These are phyloP conservation scores for Onychomys arenicola DNA, from an alignment of 2,797 vertebrate species.

Conservation along the genomic window DNA sequence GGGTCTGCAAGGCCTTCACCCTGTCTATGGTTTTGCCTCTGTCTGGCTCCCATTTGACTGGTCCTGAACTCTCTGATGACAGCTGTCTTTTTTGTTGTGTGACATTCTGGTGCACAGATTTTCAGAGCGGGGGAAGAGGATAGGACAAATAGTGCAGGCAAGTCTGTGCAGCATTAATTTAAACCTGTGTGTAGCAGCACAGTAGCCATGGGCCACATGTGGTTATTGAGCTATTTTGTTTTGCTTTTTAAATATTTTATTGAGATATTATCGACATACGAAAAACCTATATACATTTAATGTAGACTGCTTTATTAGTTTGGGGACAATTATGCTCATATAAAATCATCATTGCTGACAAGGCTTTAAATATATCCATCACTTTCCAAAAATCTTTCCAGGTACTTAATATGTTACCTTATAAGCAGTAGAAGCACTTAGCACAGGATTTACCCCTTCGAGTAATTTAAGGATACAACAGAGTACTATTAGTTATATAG, in stretches of 20 bases:
- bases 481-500: not conserved
- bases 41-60: not conserved
- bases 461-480: not conserved
- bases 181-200: not conserved
- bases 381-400: not conserved
- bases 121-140: not conserved
- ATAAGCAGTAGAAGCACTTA: not conserved
- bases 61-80: not conserved
- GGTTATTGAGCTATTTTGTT: not conserved
- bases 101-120: not conserved
- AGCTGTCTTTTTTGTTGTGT: not conserved
- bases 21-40: not conserved
- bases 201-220: not conserved
- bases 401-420: not conserved
- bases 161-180: not conserved
- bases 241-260: not conserved
- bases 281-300: not conserved
- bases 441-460: not conserved
- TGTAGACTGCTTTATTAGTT: not conserved
- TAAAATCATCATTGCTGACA: not conserved
- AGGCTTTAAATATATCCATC: not conserved
- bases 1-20: no score
- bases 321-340: no score
- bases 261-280: not conserved
- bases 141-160: not conserved